Evolutionary conservation across 2,113 vertebrate genomes (phyloP).

Genomic region (Phalacrocorax carbo): DNA sequence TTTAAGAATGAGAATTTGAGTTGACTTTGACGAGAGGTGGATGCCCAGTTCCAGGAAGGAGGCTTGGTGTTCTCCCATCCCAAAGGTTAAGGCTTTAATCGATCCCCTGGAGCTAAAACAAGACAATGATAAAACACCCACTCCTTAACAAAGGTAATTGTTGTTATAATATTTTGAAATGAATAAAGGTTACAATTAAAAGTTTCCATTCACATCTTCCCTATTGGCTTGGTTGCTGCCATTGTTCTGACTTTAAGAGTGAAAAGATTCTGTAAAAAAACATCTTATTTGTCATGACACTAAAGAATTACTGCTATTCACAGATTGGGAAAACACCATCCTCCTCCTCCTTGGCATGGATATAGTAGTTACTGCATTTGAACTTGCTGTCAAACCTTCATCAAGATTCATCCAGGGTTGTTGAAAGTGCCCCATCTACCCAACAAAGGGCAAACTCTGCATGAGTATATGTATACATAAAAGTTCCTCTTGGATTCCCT

Average conservation of each 20-base stretch:
- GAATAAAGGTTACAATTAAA: neutral
- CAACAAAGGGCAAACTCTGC: neutral
- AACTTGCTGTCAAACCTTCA: neutral
- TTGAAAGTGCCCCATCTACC: neutral
- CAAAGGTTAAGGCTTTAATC: constrained; percentile 39
- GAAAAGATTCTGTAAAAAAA: neutral
- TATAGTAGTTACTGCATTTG: neutral
- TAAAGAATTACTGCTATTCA: neutral
- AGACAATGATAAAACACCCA: neutral
- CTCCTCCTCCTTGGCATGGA: neutral
- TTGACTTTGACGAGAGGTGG: neutral
- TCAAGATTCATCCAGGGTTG: neutral
- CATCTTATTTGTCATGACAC: neutral
- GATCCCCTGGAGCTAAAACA: constrained; percentile 10
- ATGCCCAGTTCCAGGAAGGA: constrained; percentile 19
- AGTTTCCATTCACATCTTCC: constrained; percentile 13
- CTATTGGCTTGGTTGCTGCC: neutral
- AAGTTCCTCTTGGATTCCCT: neutral
- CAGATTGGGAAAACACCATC: neutral
- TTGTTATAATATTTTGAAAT: constrained; percentile 9
- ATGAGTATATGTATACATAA: no score
- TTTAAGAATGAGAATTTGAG: neutral
- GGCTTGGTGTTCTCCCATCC: neutral
- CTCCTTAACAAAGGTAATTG: constrained; percentile 1
- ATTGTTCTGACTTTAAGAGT: neutral